Conservation (phyloP, 2,113 vertebrate species). For the Myotis yumanensis region DNA sequence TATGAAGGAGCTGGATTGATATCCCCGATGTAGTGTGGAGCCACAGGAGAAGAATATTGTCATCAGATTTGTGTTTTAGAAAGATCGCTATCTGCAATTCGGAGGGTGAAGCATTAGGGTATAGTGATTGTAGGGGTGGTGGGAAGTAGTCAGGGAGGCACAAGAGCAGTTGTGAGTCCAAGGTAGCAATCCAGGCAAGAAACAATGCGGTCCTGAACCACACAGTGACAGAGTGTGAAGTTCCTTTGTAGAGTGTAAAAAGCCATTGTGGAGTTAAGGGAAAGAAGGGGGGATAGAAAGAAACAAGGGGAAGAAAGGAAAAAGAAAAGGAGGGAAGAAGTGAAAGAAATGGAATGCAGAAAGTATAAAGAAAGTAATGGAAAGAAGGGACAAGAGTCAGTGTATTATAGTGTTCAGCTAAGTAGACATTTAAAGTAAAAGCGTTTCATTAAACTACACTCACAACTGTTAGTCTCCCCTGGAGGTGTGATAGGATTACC, state of each 20-base stretch:
- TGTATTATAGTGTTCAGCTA: not conserved
- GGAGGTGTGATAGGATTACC: conserved; percentile 47
- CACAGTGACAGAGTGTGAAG: not conserved
- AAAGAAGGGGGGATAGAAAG: not conserved
- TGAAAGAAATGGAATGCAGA: not conserved
- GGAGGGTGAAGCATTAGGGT: too few relatives aligned
- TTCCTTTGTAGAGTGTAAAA: not conserved
- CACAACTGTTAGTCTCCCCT: conserved; percentile 52
- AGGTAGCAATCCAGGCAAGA: not conserved
- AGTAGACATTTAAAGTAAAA: conserved; percentile 59
- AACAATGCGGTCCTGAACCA: not conserved
- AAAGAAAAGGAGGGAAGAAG: not conserved
- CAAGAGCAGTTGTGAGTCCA: not conserved
- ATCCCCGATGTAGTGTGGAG: not conserved
- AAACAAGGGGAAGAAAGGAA: not conserved
- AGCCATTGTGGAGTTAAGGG: not conserved
- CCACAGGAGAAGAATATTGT: not conserved
- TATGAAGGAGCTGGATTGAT: not conserved
- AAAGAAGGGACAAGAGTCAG: not conserved
- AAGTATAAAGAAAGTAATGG: not conserved
- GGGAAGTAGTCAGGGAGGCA: not conserved
- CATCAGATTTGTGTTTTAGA: not conserved
- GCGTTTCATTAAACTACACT: conserved; percentile 43
- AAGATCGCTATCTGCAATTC: not conserved
- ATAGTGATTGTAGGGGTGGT: too few relatives aligned